Base-by-base conservation (phyloP, 2,888 invertebrate species). In the Apodemia zela region DNA sequence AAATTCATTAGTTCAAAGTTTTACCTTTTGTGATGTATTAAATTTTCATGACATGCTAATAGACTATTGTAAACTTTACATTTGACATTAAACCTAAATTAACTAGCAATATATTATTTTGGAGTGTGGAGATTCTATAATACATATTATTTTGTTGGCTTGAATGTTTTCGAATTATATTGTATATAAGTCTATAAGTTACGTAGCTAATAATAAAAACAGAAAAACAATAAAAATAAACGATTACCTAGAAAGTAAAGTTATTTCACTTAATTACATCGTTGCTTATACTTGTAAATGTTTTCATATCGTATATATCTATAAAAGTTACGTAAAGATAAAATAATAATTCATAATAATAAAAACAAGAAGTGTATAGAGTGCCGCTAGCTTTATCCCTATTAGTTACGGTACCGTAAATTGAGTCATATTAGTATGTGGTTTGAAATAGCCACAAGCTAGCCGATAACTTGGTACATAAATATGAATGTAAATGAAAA, bases 1-100 rank as follows among this genome's bases (percentile, higher is more conserved):
- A 54, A 21, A 54, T 54, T 54, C 15, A 54, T 25, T 54, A 25
- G 54, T 54, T 25, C 15, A 49, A 49, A 18, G 54, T 54, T 54
- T 10, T 15, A 54, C 25, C 21, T 54, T 54, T 54, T 54, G 54
- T 54, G 54, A 25, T 54, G 54, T 25, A 54, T 25, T 54, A 6
- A 54, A 54, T 4, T 54, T 54, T 54, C 25, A 21, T 25, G 21
- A 21, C 15, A 54, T 54, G 54, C 54, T 25, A 54, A 54, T 25
- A 21, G 21, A 42, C 21, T 51, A 25, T 54, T 54, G 54, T 54
- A 54, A 54, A 54, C 54, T 13, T 15, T 25, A 54, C 13, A 7
- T 21, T 54, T 25, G 6, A 11, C 13, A 15, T 21, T 13, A 21
- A 25, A 54, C 54, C 21, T 21, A 54, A 25, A 13, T 54, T 13